Base-by-base conservation (phyloP, 2,797 vertebrate genomes). In the Acanthurus tractus region DNA sequence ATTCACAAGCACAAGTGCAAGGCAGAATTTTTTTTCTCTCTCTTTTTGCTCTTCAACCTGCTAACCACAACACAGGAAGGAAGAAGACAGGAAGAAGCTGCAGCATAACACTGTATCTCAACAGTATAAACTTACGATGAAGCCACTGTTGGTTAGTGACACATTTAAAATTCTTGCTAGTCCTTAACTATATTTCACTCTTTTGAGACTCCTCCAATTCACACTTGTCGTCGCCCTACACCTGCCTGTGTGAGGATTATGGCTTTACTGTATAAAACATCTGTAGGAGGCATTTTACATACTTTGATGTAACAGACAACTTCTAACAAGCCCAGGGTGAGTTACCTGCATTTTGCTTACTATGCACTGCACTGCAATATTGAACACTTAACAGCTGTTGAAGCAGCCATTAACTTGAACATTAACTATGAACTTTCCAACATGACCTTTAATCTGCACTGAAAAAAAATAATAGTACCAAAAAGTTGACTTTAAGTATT, bases 51-150 rank as follows among this genome's bases (percentile, higher is more conserved):
- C 57, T 74, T 85, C 55, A 74, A 83, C 68, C 77, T 86, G 40
- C 56, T 12, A 70, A 90, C 90, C 89, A 58, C 88, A 87, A 46
- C 61, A 81, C 90, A 89, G 89, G 88, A 92, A 88, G 74, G 9
- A 63, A 67, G 46, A 79, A 63, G 74, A 82, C 88, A 85, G 90
- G 92, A 91, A 91, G 76, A 63, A 70, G 86, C 57, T 68, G 78
- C 83, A 72, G 74, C 50, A 42, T 44, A 10, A 88, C 83, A 59
- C 50, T 0, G 12, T 49, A 1, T 49, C 74, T 57, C 22, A 57
- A 1, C 70, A 25, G 46, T 1, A 45, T 45, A 20, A 25, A 69
- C 9, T 45, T 23, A 17, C 4, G 49, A 38, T 17, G 56, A 8
- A 40, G 38, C 40, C 42, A 61, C 79, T 52, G 14, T 10, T 20